Percentiles rank a stretch among this genome's conserved stretches.
These are phyloP conservation scores for Numida meleagris DNA, from an alignment of 2,113 vertebrate genomes.

Conservation along the genomic window DNA sequence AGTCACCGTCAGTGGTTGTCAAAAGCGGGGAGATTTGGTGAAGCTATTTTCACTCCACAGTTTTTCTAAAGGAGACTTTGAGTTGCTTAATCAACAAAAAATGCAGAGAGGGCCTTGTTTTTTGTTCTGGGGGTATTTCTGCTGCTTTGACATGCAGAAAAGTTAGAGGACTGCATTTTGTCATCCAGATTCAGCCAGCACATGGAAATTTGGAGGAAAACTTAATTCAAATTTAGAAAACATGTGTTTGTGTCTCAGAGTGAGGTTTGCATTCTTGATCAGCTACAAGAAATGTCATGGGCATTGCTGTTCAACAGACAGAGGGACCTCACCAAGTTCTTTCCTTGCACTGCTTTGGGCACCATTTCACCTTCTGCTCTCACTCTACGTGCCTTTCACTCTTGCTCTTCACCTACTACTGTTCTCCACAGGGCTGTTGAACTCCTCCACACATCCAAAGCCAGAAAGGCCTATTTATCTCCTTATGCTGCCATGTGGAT, in stretches of 20 bases:
- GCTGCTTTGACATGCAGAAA: not conserved
- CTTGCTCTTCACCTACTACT: not conserved
- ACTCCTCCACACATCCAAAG: rapidly evolving
- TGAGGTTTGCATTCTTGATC: not conserved
- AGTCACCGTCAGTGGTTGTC: not conserved
- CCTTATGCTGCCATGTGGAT: not conserved
- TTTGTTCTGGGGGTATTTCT: not conserved
- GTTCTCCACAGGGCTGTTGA: rapidly evolving
- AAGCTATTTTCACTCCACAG: not conserved
- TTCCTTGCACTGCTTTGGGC: not conserved
- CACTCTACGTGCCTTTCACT: not conserved
- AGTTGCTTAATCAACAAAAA: not conserved
- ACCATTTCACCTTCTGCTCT: not conserved
- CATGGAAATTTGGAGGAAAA: not conserved
- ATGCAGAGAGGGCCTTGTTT: not conserved
- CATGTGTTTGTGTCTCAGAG: not conserved
- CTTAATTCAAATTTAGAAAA: not conserved
- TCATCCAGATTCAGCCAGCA: not conserved
- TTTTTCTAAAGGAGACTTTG: not conserved
- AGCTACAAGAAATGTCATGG: not conserved
- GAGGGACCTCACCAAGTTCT: not conserved
- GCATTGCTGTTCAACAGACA: not conserved
- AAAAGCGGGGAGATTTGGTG: not conserved
- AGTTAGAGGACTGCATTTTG: not conserved
- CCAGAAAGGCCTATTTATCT: rapidly evolving